Evolutionary conservation across 2,888 invertebrate genomes (phyloP).

Genomic region (Ornithoptera alexandrae): DNA sequence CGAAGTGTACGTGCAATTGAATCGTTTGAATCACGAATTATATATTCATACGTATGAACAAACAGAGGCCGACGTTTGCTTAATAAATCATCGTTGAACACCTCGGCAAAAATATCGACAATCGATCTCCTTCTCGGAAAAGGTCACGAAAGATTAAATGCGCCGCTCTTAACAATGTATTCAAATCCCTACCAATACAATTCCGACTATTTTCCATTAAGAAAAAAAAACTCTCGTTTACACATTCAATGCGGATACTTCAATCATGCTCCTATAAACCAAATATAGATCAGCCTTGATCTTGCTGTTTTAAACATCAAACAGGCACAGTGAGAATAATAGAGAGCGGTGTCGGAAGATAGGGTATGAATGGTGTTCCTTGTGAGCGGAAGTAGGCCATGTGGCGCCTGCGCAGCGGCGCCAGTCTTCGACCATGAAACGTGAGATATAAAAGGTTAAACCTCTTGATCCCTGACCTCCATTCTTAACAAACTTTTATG

Average conservation of each 20-base stretch:
- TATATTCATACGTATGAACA: slow-evolving; percentile 12
- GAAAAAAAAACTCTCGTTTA: slow-evolving; percentile 20
- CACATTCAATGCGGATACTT: slow-evolving; percentile 15
- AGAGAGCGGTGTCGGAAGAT: slow-evolving; percentile 49
- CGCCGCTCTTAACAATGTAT: slow-evolving; percentile 46
- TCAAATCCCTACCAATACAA: slow-evolving; percentile 38
- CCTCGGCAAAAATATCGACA: slow-evolving; percentile 41
- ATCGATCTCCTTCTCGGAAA: slow-evolving; percentile 44
- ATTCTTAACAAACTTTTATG: slow-evolving; percentile 45
- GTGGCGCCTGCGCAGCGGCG: slow-evolving; percentile 56
- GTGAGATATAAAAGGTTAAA: slow-evolving; percentile 61
- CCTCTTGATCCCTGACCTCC: slow-evolving; percentile 63
- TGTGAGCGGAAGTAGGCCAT: slow-evolving; percentile 54
- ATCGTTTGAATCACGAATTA: slow-evolving; percentile 31
- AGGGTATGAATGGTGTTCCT: slow-evolving; percentile 56
- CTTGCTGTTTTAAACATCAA: slow-evolving; percentile 50
- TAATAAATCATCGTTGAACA: slow-evolving; percentile 39
- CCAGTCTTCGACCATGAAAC: slow-evolving; percentile 62
- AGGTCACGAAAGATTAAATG: slow-evolving; percentile 52
- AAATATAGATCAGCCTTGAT: slow-evolving; percentile 47
- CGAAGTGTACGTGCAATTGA: slow-evolving; percentile 27
- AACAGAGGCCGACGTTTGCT: slow-evolving; percentile 33
- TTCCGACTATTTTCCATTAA: slow-evolving; percentile 13
- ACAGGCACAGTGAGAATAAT: slow-evolving; percentile 38
- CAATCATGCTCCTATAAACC: slow-evolving; percentile 10